Conservation (phyloP, 2,113 vertebrate species). For the Mesoclemmys tuberculata region DNA sequence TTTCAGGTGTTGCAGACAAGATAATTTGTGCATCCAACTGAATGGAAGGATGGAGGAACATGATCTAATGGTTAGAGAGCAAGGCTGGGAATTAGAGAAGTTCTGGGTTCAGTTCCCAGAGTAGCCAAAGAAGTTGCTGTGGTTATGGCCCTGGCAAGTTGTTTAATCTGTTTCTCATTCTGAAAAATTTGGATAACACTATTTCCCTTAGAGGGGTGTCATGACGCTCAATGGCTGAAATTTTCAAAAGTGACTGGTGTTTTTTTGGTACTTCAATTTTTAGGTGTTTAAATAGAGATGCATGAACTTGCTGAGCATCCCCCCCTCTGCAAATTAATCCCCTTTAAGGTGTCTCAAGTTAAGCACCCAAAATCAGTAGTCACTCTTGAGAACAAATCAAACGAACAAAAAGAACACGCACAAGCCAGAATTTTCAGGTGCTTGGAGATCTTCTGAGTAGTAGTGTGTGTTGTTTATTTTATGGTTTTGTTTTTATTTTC, state of each 20-base stretch:
- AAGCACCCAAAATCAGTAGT: neutral
- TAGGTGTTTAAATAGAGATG: neutral
- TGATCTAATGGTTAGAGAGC: neutral
- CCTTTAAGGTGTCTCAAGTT: neutral
- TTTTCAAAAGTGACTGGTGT: neutral
- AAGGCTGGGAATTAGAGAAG: neutral
- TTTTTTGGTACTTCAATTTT: neutral
- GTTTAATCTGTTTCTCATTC: neutral
- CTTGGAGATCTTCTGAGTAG: neutral
- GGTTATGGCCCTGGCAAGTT: neutral
- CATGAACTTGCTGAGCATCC: neutral
- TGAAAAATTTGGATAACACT: neutral
- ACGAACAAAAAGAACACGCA: neutral
- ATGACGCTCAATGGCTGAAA: neutral
- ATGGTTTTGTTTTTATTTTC: neutral
- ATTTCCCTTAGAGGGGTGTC: neutral
- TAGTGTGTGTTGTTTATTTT: rapidly evolving
- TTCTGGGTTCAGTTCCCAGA: neutral
- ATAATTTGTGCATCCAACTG: neutral
- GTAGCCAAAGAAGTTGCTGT: neutral
- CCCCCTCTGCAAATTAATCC: neutral
- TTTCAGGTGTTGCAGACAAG: neutral
- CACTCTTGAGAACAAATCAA: neutral
- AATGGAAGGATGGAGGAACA: neutral
- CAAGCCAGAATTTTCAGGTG: neutral